phyloP scores from a whole-genome alignment of 2,113 vertebrate species.

The Australoheros scitulus region DNA sequence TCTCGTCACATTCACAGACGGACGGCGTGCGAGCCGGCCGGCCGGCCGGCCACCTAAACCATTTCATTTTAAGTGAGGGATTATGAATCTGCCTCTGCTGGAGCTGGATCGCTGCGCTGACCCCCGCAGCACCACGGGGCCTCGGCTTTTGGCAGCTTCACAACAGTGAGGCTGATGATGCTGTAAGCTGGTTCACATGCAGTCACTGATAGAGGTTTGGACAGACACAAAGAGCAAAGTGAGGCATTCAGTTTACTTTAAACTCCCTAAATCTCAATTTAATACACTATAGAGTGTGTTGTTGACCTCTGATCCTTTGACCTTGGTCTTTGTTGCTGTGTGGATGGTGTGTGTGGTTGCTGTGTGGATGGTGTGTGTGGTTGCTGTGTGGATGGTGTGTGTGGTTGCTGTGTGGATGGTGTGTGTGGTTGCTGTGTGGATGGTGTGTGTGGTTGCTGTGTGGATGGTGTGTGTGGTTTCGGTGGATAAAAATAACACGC shows the following conservation, averaged over 20 bases:
- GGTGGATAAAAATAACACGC: not conserved
- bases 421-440: too few relatives aligned
- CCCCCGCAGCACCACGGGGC: not conserved
- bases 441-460: too few relatives aligned
- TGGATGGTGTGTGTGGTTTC: too few relatives aligned
- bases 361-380: too few relatives aligned
- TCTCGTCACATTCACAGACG: not conserved
- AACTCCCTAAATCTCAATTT: not conserved
- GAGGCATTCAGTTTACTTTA: not conserved
- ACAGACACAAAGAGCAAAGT: not conserved
- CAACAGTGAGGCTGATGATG: not conserved
- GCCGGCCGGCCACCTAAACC: not conserved
- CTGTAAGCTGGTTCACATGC: not conserved
- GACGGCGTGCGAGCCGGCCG: not conserved
- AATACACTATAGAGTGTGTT: not conserved
- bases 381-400: too few relatives aligned
- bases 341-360: not conserved
- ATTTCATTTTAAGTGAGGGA: not conserved
- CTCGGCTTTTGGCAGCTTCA: not conserved
- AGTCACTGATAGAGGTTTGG: not conserved
- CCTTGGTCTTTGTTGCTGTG: not conserved
- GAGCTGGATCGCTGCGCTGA: not conserved
- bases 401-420: too few relatives aligned
- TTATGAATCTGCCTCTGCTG: not conserved
- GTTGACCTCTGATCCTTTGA: not conserved